Evolutionary conservation across 92 coral and sea anemone species (phyloP).

Genomic region (Siderastrea radians): DNA sequence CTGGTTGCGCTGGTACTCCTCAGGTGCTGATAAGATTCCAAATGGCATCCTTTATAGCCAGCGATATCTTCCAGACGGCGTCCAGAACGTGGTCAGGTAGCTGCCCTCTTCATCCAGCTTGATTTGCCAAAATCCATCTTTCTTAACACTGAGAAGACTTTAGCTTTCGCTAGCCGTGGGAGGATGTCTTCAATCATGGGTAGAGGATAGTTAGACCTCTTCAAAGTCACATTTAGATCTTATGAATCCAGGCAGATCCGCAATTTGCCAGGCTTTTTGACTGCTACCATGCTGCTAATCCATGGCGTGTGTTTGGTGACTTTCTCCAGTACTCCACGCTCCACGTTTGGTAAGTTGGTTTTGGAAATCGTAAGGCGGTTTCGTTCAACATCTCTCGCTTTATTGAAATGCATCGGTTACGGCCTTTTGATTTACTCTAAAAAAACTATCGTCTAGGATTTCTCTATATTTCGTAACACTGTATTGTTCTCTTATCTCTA

Average conservation of each 20-base stretch:
- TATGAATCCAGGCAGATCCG: constrained; percentile 10
- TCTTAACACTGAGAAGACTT: not conserved
- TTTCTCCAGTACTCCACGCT: not conserved
- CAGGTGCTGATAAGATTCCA: constrained; percentile 9
- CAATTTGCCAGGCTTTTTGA: constrained; percentile 4
- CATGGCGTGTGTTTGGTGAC: not conserved
- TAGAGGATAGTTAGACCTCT: not conserved
- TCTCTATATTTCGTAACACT: too few relatives aligned
- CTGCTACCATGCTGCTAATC: constrained; percentile 9
- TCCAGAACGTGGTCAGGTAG: constrained; percentile 5
- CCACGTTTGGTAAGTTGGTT: not conserved
- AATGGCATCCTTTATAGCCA: not conserved
- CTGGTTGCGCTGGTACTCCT: not conserved
- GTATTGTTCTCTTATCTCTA: too few relatives aligned
- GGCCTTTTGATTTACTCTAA: too few relatives aligned
- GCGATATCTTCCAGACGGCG: constrained; percentile 5
- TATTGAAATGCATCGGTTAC: too few relatives aligned
- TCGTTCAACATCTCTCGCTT: too few relatives aligned
- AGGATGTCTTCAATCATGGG: constrained; percentile 5
- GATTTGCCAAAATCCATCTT: constrained; percentile 7
- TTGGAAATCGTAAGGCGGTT: too few relatives aligned
- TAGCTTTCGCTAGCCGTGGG: not conserved
- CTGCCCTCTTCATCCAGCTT: not conserved
- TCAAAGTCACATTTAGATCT: not conserved
- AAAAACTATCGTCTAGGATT: too few relatives aligned